Conservation (phyloP, 1,140 invertebrate genomes). For the Campodea augens region DNA sequence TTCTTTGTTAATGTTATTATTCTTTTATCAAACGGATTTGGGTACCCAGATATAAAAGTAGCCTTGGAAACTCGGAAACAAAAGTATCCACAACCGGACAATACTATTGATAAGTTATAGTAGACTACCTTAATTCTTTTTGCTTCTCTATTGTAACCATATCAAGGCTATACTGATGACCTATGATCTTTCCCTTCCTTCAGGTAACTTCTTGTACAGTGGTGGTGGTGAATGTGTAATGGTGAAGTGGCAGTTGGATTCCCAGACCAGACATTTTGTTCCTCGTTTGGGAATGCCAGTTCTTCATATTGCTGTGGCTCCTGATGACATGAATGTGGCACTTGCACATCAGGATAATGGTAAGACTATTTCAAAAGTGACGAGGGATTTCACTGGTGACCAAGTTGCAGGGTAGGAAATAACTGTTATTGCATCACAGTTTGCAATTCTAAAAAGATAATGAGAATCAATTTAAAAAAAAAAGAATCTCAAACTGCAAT, state of each 20-base stretch:
- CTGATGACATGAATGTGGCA: conserved; percentile 40
- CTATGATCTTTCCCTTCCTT: conserved; percentile 13
- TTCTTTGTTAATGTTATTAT: too few species aligned
- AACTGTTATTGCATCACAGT: too few species aligned
- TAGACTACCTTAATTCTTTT: too few species aligned
- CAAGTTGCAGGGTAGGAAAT: too few species aligned
- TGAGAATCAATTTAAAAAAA: too few species aligned
- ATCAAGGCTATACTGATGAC: not conserved
- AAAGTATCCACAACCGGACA: not conserved
- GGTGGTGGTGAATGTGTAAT: conserved; percentile 58
- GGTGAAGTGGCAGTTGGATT: conserved; percentile 50
- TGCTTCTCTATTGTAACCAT: not conserved
- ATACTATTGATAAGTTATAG: not conserved
- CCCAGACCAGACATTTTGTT: conserved; percentile 37
- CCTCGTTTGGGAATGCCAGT: conserved; percentile 53
- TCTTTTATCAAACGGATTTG: not conserved
- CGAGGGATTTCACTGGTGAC: too few species aligned
- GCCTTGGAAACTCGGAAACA: conserved; percentile 11
- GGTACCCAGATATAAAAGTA: not conserved
- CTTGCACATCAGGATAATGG: conserved; percentile 54
- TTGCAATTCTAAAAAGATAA: too few species aligned
- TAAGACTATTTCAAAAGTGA: conserved; percentile 19
- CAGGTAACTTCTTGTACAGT: conserved; percentile 45
- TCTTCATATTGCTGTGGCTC: conserved; percentile 39
- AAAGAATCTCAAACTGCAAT: too few species aligned